Base-by-base conservation (phyloP, 2,888 invertebrate genomes). In the Cheilosia vernalis region DNA sequence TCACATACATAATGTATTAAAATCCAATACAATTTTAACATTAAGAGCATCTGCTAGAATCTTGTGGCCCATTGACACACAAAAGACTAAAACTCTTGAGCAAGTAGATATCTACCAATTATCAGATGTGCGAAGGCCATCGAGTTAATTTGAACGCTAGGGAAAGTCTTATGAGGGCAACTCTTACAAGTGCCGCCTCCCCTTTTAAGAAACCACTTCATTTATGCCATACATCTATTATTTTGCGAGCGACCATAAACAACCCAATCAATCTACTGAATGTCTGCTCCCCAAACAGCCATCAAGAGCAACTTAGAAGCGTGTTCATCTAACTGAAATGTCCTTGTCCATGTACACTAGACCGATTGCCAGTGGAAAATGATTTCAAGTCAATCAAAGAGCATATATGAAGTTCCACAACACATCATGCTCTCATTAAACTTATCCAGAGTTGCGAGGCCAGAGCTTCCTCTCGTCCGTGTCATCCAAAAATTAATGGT, bases 401-500 rank as follows among this genome's bases (percentile, higher is more conserved):
- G 17, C 37, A 30, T 17, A 27, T 55, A 51, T 63, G 44, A 30
- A 7, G 30, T 30, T 15, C 44, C 15, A n/a, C 47, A 37, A 58
- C 64, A 73, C 63, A 47, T 33, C 19, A 37, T 47, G 13, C 40
- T 24, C 61, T 69, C 69, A 69, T 69, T 69, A 77, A 67, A 69
- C 37, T 30, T 61, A 44, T 27, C 51, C 17, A 42, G 21, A 42
- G 33, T 10, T 33, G n/a, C 44, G 10, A 17, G 6, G 51, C 44
- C 21, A 19, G 37, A 66, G 24, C 49, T 30, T 37, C 63, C 13
- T 10, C 7, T 37, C 9, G 17, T 47, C 13, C 37, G 44, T 61
- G 51, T 13, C 51, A 27, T 47, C 49, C 37, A 64, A 78, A 69
- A 40, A 63, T 78, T 53, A 69, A 70, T 78, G 69, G 69, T 47